Percentiles rank a stretch among this genome's conserved stretches.
These are phyloP conservation scores for Daubentonia madagascariensis DNA, from an alignment of 2,113 vertebrate species.

Conservation along the genomic window DNA sequence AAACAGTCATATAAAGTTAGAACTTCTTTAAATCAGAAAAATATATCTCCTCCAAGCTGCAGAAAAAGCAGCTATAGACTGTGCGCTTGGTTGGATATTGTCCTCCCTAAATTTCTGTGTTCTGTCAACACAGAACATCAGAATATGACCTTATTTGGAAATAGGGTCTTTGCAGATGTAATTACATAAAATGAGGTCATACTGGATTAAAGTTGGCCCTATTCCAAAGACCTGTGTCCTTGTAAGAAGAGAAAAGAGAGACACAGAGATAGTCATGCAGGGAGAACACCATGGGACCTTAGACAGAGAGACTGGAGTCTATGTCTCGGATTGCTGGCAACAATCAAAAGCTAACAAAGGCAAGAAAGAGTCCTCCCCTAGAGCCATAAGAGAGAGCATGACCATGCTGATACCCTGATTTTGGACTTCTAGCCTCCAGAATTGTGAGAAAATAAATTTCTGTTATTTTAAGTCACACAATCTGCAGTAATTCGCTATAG, in stretches of 20 bases:
- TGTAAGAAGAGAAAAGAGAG: background rate
- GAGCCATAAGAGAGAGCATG: background rate
- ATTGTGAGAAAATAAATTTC: background rate
- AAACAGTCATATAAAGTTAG: background rate
- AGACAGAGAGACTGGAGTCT: background rate
- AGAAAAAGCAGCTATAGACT: background rate
- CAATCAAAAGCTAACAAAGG: background rate
- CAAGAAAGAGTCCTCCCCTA: background rate
- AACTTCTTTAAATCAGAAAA: background rate
- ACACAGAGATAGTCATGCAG: background rate
- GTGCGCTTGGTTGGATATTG: background rate
- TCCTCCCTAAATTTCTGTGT: background rate
- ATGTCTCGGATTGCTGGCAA: background rate
- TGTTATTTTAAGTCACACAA: background rate
- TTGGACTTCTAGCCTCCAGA: background rate
- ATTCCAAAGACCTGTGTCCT: background rate
- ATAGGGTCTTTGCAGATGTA: background rate
- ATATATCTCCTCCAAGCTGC: background rate
- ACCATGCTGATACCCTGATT: background rate
- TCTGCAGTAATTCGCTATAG: background rate
- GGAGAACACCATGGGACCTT: background rate
- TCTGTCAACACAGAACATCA: background rate
- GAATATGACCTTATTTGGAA: background rate
- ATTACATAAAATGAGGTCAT: constrained; percentile 10
- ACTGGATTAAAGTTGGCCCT: background rate